Evolutionary conservation across 92 coral and sea anemone species (phyloP), one percentile per base, ranked within the genome.

Genomic region (Hydrozoanthus gracilis): DNA sequence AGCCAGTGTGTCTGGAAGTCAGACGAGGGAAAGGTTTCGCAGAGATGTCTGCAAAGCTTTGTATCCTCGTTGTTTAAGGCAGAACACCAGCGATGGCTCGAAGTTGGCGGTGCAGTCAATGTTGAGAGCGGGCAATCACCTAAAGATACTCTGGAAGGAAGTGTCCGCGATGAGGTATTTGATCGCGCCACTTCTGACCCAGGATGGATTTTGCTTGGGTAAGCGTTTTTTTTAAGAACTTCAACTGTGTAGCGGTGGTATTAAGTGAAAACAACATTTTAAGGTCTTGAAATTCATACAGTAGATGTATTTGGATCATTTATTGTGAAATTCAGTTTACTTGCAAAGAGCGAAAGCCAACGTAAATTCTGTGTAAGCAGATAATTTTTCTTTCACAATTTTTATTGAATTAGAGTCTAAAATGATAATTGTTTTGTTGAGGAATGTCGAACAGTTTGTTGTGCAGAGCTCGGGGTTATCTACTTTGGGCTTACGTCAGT

Each of bases 1-100:
- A 64, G 18, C n/a, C 73, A 80, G 73, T 80, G 85, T 46, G 61
- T 80, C 9, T 80, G 85, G 85, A 64, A 49, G 69, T 80, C 85
- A 35, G 60, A 64, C 4, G 74, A 80, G 58, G 85, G 62, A 13
- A 65, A 80, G 49, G 74, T 80, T 11, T 48, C 85, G 47, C 46
- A 80, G 44, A 14, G 48, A 65, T 80, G 73, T 18, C 69, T 64
- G 4, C 60, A 62, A 9, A 65, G 52, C 7, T 52, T 62, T 17
- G 17, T 64, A 17, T 80, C 85, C 51, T 48, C 16, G 44, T 65
- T 80, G 85, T 45, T 80, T 62, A 51, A 80, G 51, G 85, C 85
- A 4, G 85, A 80, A 45, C 73, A 62, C 5, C 73, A 80, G 60
- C 72, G 74, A 64, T 80, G 85, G 85, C 54, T 80, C 74, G 73